These are phyloP conservation scores for Meandrusa payeni DNA, from an alignment of 2,888 invertebrate genomes.

Conservation along the genomic window DNA sequence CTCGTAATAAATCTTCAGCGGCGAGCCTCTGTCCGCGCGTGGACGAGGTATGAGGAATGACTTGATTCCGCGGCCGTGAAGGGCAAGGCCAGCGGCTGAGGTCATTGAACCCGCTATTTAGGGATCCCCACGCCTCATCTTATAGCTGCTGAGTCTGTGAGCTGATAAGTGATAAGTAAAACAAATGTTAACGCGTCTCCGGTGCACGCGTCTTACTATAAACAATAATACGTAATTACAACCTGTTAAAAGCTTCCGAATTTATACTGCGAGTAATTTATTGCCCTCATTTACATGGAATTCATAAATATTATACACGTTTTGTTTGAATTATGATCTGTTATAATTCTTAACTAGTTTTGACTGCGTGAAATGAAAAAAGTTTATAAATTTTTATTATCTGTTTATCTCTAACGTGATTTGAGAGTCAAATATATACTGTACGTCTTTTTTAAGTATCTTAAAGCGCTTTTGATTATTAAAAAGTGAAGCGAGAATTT, in stretches of 20 bases:
- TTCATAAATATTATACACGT: conserved; percentile 6
- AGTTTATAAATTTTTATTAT: conserved; percentile 3
- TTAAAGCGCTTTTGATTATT: no score
- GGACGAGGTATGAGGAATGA: conserved; percentile 41
- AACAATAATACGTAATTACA: conserved; percentile 4
- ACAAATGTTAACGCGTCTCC: conserved; percentile 7
- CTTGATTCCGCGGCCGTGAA: conserved; percentile 47
- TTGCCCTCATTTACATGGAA: conserved; percentile 12
- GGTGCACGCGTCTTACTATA: conserved; percentile 9
- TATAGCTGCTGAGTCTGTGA: not conserved
- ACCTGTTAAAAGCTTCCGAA: conserved; percentile 11
- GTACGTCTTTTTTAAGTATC: no score
- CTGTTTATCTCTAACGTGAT: not conserved
- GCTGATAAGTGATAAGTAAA: conserved; percentile 19
- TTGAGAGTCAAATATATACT: no score
- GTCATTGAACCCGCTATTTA: conserved; percentile 59
- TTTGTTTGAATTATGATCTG: conserved; percentile 8
- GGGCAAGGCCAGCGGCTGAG: conserved; percentile 63
- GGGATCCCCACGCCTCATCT: conserved; percentile 39
- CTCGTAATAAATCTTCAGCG: conserved; percentile 30
- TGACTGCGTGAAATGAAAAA: no score
- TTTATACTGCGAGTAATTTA: conserved; percentile 13
- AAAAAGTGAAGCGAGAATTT: no score
- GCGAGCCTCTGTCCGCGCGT: conserved; percentile 26
- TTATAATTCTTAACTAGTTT: conserved; percentile 5